A percentile compares a stretch with the other conserved stretches of the same genome.
These are phyloP conservation scores for Ceryle rudis DNA, from an alignment of 2,797 vertebrate genomes.

Conservation along the genomic window DNA sequence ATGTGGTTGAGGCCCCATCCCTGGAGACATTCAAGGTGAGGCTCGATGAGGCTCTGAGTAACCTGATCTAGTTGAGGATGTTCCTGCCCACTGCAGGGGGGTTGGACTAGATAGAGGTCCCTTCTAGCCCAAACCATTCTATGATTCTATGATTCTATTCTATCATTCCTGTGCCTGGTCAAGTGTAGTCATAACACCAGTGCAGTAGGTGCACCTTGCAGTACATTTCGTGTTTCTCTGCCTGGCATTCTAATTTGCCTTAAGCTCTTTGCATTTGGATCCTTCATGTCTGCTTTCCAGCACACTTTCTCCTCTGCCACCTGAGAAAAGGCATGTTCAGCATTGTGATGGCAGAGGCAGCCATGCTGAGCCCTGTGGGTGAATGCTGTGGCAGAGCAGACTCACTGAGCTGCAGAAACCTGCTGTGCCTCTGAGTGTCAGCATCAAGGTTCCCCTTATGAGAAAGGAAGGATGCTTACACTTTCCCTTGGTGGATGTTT, in stretches of 20 bases:
- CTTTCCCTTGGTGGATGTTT: neutral
- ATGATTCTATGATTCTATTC: no score
- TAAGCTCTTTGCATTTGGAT: neutral
- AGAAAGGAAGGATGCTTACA: neutral
- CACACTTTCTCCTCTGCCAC: neutral
- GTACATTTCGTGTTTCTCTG: rapidly evolving
- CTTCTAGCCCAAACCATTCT: no score
- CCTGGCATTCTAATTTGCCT: rapidly evolving
- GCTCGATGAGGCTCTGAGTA: no score
- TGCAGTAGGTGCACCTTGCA: neutral
- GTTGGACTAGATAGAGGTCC: no score
- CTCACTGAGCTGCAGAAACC: neutral
- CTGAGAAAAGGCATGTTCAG: neutral
- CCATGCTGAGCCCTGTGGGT: rapidly evolving
- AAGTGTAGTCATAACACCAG: neutral
- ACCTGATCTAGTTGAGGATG: no score
- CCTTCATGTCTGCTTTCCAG: neutral
- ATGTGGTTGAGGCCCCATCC: no score
- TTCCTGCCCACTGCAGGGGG: no score
- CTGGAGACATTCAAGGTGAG: no score
- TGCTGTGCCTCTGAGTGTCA: rapidly evolving
- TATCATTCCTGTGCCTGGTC: neutral
- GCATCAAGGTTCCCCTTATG: neutral
- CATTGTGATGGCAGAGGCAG: neutral
- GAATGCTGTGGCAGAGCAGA: neutral